These are phyloP conservation scores for Tricholaema leucomelas DNA, from an alignment of 2,113 vertebrate species.

Conservation along the genomic window DNA sequence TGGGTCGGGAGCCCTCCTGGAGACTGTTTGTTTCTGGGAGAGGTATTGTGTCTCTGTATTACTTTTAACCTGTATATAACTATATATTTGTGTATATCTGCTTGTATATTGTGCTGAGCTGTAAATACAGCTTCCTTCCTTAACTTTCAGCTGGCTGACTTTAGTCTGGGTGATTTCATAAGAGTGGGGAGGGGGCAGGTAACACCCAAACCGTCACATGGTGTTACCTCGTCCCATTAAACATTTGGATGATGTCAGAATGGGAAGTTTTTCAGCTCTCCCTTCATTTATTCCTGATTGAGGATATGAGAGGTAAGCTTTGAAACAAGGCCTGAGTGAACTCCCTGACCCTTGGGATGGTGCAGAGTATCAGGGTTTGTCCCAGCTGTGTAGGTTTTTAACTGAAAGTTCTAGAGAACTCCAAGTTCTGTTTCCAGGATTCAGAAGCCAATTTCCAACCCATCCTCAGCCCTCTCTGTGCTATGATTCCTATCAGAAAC, in stretches of 20 bases:
- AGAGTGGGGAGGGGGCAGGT: no score
- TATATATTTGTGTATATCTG: no score
- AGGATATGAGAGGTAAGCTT: background rate
- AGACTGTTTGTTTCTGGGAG: no score
- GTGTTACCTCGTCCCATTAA: background rate
- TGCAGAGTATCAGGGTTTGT: background rate
- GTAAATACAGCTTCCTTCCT: no score
- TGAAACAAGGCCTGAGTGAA: background rate
- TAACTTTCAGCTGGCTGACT: no score
- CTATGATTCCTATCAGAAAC: background rate
- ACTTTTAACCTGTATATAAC: no score
- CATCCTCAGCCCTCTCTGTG: background rate
- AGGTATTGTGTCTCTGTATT: no score
- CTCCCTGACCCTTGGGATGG: background rate
- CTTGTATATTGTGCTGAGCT: no score
- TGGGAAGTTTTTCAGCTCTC: background rate
- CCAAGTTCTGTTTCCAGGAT: background rate
- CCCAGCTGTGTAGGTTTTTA: background rate
- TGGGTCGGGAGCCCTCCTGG: no score
- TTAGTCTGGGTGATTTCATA: no score
- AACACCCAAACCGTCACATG: no score
- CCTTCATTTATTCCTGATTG: background rate
- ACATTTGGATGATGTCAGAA: background rate
- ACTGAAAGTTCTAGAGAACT: background rate
- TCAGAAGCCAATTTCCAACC: background rate